Base-by-base conservation (phyloP, 2,888 invertebrate species). In the Drosophila merina region DNA sequence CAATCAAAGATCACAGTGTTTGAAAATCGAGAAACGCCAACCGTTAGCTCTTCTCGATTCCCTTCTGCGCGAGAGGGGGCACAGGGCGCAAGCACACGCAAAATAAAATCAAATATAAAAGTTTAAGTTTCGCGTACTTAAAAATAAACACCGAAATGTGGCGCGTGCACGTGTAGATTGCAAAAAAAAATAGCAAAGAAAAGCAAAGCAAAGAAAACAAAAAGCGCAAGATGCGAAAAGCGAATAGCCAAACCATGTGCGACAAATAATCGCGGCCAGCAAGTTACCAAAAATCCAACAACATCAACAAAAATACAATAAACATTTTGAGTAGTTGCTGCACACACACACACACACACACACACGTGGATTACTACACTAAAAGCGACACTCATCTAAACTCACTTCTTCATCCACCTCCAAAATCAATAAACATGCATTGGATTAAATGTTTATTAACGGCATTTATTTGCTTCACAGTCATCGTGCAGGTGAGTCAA, bases 371-470 rank as follows among this genome's bases (percentile, higher is more conserved):
- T 77, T 66, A 77, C 78, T 76, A 78, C 67, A 79, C 66, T 63
- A 51, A 73, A 54, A 50, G 25, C 56, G 69, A 72, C 74, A 47
- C 47, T 38, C 58, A 62, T 54, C 52, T 48, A 14, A 14, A 42
- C 2, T 20, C 40, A n/a, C 45, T 48, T 59, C 57, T 48, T 59
- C 57, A 45, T 20, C 45, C 20, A 57, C 51, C 47, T 40, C 48
- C 51, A 12, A 63, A 63, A 73, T 31, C 70, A 77, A 74, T 79
- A 89, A 91, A 87, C 86, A 91, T 91, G 91, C 88, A 91, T 91
- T 90, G 91, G 91, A 91, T 91, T 90, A 91, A 91, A 88, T 85
- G 91, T 89, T 88, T 89, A 86, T 85, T 91, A 86, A 88, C 88
- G 78, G 91, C 90, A 88, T 90, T 90, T 80, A 88, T 90, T 86